These are phyloP conservation scores for Lacerta bilineata DNA, from an alignment of 2,797 vertebrate genomes.

Conservation along the genomic window DNA sequence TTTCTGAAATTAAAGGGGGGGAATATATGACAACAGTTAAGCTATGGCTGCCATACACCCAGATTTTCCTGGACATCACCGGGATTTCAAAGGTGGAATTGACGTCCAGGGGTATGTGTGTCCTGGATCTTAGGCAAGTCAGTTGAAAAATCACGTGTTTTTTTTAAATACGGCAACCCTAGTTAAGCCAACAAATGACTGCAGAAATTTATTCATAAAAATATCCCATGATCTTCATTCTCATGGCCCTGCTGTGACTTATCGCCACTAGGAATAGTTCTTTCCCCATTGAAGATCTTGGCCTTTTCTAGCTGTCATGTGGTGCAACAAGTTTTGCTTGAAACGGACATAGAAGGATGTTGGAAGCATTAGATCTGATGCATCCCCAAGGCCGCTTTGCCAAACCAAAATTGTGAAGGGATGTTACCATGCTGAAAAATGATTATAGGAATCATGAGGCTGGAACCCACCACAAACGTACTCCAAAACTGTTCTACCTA, in stretches of 20 bases:
- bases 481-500: neutral
- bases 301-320: neutral
- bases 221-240: neutral
- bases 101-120: too few relatives aligned
- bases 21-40: neutral
- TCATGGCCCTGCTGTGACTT: neutral
- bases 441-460: neutral
- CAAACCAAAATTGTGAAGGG: neutral
- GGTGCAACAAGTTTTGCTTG: neutral
- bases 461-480: neutral
- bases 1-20: neutral
- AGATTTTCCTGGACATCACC: too few relatives aligned
- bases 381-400: neutral
- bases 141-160: too few relatives aligned
- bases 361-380: too few relatives aligned
- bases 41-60: too few relatives aligned
- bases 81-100: too few relatives aligned
- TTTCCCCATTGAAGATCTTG: neutral
- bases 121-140: too few relatives aligned
- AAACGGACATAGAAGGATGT: neutral
- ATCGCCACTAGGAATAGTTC: neutral
- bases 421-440: neutral
- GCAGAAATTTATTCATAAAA: neutral
- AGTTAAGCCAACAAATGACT: neutral
- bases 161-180: too few relatives aligned